phyloP scores from a whole-genome alignment of 2,888 invertebrate genomes.

The Drosophila anomalata region DNA sequence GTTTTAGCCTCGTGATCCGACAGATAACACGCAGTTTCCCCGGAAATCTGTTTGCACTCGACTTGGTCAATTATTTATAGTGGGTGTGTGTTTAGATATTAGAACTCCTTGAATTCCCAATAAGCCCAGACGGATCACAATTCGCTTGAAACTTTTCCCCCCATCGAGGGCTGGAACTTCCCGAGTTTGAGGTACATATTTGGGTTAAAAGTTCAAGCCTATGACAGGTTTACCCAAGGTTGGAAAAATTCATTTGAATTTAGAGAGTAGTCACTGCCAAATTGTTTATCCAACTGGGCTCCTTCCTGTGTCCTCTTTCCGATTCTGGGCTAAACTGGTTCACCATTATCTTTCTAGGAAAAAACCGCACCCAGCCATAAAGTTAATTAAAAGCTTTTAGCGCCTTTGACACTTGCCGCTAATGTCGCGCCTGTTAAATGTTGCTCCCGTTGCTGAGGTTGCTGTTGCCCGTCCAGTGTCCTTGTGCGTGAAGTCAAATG shows the following conservation, averaged over 20 bases:
- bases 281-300: background rate
- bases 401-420: constrained; percentile 46
- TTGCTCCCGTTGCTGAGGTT: constrained; percentile 9
- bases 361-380: constrained; percentile 24
- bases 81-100: constrained; percentile 27
- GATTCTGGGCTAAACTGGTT: constrained; percentile 32
- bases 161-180: constrained; percentile 14
- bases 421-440: constrained; percentile 34
- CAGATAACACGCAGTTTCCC: constrained; percentile 41
- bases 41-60: constrained; percentile 24
- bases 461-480: constrained; percentile 5
- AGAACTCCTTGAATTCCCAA: constrained; percentile 27
- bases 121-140: constrained; percentile 10
- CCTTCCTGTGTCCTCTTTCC: constrained; percentile 18
- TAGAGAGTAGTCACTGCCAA: background rate
- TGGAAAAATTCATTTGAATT: constrained; percentile 2
- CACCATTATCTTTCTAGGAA: constrained; percentile 15
- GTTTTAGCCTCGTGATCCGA: constrained; percentile 17
- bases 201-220: constrained; percentile 17
- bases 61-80: constrained; percentile 23
- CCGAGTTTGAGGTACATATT: background rate
- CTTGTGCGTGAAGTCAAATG: constrained; percentile 29
- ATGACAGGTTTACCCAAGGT: background rate
- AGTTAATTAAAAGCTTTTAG: constrained; percentile 36
- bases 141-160: constrained; percentile 13